Conservation (phyloP, 1,140 invertebrate genomes). For the Drosophila jambulina region DNA sequence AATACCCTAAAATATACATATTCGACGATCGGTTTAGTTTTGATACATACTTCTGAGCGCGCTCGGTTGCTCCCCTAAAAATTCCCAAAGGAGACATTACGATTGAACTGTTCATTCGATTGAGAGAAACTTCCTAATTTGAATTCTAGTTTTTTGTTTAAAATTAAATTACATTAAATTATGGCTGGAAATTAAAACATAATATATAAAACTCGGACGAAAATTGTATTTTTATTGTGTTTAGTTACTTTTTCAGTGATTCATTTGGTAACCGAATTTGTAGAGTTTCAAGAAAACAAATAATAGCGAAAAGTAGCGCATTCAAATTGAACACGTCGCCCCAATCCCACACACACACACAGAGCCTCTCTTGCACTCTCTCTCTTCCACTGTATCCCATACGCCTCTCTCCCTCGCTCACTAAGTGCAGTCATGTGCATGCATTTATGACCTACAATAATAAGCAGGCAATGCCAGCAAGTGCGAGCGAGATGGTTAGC, state of each 20-base stretch:
- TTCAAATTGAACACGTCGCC: conserved; percentile 47
- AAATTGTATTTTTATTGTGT: background rate
- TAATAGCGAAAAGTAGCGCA: conserved; percentile 33
- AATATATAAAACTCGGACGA: background rate
- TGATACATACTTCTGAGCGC: background rate
- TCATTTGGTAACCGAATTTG: conserved; percentile 20
- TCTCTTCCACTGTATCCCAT: conserved; percentile 7
- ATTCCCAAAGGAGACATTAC: background rate
- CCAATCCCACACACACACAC: conserved; percentile 25
- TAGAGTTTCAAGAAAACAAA: conserved; percentile 7
- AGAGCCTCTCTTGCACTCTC: conserved; percentile 15
- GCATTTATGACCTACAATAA: conserved; percentile 79
- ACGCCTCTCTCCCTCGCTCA: conserved; percentile 1
- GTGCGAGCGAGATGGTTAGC: conserved; percentile 45
- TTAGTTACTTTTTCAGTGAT: conserved; percentile 16
- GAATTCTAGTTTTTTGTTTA: background rate
- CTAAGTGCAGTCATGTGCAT: conserved; percentile 66
- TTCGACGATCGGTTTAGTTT: background rate
- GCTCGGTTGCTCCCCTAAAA: background rate
- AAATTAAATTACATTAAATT: too few species aligned
- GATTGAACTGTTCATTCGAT: background rate
- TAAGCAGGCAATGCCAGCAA: conserved; percentile 27
- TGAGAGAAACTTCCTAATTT: background rate
- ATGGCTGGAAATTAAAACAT: background rate
- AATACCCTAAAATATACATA: background rate